Evolutionary conservation across 2,797 vertebrate species (phyloP).

Genomic region (Pseudochirops corinnae): DNA sequence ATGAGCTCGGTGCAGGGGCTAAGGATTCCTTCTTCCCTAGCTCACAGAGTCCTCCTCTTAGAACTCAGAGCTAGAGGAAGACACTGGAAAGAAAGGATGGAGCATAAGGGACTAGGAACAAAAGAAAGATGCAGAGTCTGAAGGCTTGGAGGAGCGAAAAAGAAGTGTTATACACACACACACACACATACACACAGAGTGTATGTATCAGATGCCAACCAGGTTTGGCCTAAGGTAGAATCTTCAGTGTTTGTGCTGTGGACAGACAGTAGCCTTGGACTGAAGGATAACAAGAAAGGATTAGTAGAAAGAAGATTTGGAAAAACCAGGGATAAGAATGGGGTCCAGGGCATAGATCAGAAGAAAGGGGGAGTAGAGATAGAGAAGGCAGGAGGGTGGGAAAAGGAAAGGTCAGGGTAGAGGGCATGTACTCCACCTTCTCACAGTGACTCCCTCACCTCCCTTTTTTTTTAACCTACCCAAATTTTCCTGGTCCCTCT

Average conservation of each 20-base stretch:
- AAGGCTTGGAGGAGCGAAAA: not conserved
- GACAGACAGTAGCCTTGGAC: not conserved
- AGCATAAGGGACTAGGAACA: not conserved
- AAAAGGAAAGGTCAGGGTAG: not conserved
- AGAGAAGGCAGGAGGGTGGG: not conserved
- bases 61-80: constrained; percentile 8
- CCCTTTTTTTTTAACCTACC: not conserved
- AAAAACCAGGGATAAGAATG: not conserved
- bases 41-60: constrained; percentile 1
- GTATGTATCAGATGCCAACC: not conserved
- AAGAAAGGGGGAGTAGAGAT: not conserved
- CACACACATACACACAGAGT: too few relatives aligned
- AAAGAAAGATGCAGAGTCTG: not conserved
- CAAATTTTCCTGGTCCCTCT: not conserved
- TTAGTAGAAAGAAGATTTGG: not conserved
- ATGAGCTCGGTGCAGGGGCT: constrained; percentile 13
- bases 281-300: not conserved
- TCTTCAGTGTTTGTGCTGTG: not conserved
- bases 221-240: not conserved
- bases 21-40: constrained; percentile 31
- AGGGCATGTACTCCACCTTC: too few relatives aligned
- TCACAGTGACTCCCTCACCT: too few relatives aligned
- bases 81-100: not conserved
- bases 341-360: not conserved
- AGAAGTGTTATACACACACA: too few relatives aligned